These are phyloP conservation scores for Cheilosia variabilis DNA, from an alignment of 2,888 invertebrate genomes.

Conservation along the genomic window DNA sequence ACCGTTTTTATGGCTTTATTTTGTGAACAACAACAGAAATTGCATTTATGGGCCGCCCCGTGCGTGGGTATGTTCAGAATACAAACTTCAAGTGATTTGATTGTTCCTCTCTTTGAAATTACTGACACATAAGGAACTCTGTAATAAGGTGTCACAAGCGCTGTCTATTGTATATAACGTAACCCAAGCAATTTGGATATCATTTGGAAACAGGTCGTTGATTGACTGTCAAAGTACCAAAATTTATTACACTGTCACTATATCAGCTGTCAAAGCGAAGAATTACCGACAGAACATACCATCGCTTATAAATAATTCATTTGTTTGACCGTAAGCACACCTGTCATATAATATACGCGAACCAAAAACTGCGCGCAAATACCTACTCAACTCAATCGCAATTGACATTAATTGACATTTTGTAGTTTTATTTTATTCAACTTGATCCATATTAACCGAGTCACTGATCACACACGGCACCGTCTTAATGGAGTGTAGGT, in stretches of 20 bases:
- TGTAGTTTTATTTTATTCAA: slow-evolving; percentile 49
- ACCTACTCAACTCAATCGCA: slow-evolving; percentile 59
- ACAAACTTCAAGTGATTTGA: slow-evolving; percentile 25
- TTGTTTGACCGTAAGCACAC: slow-evolving; percentile 40
- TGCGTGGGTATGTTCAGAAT: slow-evolving; percentile 36
- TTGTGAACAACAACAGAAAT: slow-evolving; percentile 20
- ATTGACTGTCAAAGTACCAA: slow-evolving; percentile 38
- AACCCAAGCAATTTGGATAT: slow-evolving; percentile 32
- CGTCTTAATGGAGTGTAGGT: slow-evolving; percentile 60
- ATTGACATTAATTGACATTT: slow-evolving; percentile 72
- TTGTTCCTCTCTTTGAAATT: slow-evolving; percentile 48
- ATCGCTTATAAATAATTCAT: slow-evolving; percentile 70
- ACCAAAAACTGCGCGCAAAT: slow-evolving; percentile 38
- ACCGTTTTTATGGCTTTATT: slow-evolving; percentile 43
- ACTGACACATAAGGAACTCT: slow-evolving; percentile 30
- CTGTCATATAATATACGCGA: slow-evolving; percentile 48
- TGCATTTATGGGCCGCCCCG: slow-evolving; percentile 5
- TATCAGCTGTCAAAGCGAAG: slow-evolving; percentile 59
- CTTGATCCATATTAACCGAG: slow-evolving; percentile 60
- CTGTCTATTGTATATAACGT: slow-evolving; percentile 2
- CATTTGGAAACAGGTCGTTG: slow-evolving; percentile 14
- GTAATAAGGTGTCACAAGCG: slow-evolving; percentile 48
- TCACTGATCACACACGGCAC: slow-evolving; percentile 36
- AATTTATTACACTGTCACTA: slow-evolving; percentile 68
- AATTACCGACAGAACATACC: slow-evolving; percentile 27